These are phyloP conservation scores for Drosophila imparisetae DNA, from an alignment of 2,888 invertebrate species.

Conservation along the genomic window DNA sequence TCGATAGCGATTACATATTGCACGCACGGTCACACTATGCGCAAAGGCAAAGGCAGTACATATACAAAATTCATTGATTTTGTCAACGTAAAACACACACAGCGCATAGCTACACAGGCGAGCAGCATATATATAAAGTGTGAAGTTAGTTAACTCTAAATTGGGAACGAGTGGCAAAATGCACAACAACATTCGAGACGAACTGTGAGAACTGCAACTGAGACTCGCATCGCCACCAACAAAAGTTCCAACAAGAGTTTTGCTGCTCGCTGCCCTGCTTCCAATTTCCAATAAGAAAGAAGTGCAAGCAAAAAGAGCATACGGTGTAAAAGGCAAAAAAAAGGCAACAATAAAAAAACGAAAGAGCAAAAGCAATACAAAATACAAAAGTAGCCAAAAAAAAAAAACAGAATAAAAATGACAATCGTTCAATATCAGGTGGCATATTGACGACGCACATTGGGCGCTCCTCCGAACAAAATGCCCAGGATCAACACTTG, in stretches of 20 bases:
- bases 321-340: slow-evolving; percentile 50
- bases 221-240: slow-evolving; percentile 11
- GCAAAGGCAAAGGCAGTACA: slow-evolving; percentile 56
- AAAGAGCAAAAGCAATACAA: slow-evolving; percentile 22
- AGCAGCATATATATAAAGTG: slow-evolving; percentile 42
- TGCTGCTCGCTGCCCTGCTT: slow-evolving; percentile 24
- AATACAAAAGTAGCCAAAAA: slow-evolving; percentile 42
- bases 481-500: slow-evolving; percentile 76
- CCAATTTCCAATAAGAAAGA: slow-evolving; percentile 61
- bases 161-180: slow-evolving; percentile 43
- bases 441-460: slow-evolving; percentile 44
- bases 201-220: slow-evolving; percentile 26
- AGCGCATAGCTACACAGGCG: slow-evolving; percentile 65
- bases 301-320: slow-evolving; percentile 58
- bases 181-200: slow-evolving; percentile 24
- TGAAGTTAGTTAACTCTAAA: slow-evolving; percentile 61
- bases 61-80: slow-evolving; percentile 84
- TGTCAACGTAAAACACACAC: slow-evolving; percentile 74
- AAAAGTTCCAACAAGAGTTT: slow-evolving; percentile 45
- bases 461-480: slow-evolving; percentile 53
- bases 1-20: slow-evolving; percentile 18
- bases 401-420: slow-evolving; percentile 36
- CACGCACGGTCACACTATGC: slow-evolving; percentile 41
- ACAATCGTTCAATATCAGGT: slow-evolving; percentile 55
- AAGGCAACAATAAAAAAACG: slow-evolving; percentile 2